A percentile compares a stretch with the other conserved stretches of the same genome.
Conservation (phyloP, 2,797 vertebrate species). For the Syndactyla subalaris region DNA sequence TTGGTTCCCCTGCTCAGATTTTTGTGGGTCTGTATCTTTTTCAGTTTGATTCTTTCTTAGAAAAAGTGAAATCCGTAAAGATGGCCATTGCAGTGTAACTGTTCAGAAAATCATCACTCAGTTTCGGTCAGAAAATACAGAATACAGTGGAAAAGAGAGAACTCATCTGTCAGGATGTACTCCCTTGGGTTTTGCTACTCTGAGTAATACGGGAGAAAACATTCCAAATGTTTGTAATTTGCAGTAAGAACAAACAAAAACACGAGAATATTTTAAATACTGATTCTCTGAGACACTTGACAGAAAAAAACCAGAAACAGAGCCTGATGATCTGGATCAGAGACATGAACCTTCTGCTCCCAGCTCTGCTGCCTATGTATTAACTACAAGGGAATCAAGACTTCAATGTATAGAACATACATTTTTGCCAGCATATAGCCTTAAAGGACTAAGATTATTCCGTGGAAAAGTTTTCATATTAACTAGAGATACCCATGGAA, state of each 20-base stretch:
- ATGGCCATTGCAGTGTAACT: background rate
- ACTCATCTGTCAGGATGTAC: background rate
- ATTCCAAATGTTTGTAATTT: background rate
- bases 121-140: background rate
- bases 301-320: background rate
- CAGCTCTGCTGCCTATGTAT: background rate
- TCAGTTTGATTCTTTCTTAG: background rate
- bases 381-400: background rate
- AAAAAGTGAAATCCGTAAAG: background rate
- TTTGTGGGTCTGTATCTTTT: background rate
- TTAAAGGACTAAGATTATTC: background rate
- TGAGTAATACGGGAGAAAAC: background rate
- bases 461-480: background rate
- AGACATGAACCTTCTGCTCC: background rate
- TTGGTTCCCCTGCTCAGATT: background rate
- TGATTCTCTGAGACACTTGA: background rate
- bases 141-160: background rate
- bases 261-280: background rate
- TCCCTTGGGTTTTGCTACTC: background rate
- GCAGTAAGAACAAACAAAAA: background rate
- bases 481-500: background rate
- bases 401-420: background rate
- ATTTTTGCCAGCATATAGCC: background rate
- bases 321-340: background rate
- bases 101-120: background rate